Percentiles rank a stretch among this genome's conserved stretches.
These are phyloP conservation scores for Actias luna DNA, from an alignment of 2,888 invertebrate species.

Conservation along the genomic window DNA sequence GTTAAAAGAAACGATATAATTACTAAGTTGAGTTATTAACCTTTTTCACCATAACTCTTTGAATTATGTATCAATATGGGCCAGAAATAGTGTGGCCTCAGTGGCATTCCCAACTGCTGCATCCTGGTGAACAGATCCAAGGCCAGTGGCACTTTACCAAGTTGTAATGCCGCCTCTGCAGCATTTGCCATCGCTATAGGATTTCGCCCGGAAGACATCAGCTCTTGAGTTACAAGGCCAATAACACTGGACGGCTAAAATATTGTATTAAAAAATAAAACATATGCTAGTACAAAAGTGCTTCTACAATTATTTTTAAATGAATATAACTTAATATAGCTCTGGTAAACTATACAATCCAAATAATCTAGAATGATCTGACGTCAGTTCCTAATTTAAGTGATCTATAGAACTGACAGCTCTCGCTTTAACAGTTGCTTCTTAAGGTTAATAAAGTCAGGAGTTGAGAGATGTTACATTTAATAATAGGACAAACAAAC, in stretches of 20 bases:
- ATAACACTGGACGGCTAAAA: constrained; percentile 70
- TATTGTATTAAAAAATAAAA: no score
- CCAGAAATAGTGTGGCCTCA: constrained; percentile 86
- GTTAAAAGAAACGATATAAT: neutral
- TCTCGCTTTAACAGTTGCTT: no score
- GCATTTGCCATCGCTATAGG: constrained; percentile 76
- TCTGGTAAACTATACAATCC: no score
- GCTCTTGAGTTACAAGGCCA: constrained; percentile 64
- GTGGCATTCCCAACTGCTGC: constrained; percentile 57
- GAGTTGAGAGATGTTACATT: no score
- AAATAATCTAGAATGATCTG: no score
- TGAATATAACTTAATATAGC: no score
- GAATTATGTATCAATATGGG: constrained; percentile 79
- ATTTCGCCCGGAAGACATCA: constrained; percentile 72
- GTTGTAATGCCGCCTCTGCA: constrained; percentile 77
- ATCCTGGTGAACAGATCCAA: constrained; percentile 69
- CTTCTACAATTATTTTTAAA: no score
- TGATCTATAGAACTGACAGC: no score
- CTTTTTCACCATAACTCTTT: constrained; percentile 77
- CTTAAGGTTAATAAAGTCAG: no score
- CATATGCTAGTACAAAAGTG: no score
- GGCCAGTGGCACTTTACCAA: constrained; percentile 66
- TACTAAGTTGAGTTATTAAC: constrained; percentile 46
- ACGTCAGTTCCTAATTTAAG: no score
- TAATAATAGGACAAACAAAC: no score